phyloP scores from a whole-genome alignment of 2,888 invertebrate species.

The Acanthosoma haemorrhoidale region DNA sequence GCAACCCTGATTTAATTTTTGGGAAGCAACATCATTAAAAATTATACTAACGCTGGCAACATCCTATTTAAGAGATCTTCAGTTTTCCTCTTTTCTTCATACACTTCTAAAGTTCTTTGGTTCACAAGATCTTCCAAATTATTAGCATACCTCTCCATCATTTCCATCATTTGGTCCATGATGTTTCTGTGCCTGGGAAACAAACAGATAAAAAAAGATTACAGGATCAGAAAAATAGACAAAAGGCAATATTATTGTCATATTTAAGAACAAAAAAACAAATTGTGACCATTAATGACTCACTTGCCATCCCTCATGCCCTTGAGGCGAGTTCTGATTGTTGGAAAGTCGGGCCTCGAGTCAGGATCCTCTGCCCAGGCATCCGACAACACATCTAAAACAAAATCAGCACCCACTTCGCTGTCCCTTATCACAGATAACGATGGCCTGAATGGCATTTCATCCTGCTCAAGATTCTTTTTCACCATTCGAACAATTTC shows the following conservation, averaged over 20 bases:
- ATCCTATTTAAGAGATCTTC: slow-evolving; percentile 88
- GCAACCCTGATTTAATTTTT: too few species aligned
- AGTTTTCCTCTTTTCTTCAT: slow-evolving; percentile 89
- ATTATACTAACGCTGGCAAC: slow-evolving; percentile 65
- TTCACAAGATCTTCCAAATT: slow-evolving; percentile 90
- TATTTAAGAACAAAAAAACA: neutral
- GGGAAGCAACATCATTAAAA: neutral
- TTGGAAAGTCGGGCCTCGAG: slow-evolving; percentile 75
- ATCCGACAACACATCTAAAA: slow-evolving; percentile 74
- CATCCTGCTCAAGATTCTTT: slow-evolving; percentile 59
- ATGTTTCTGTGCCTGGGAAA: slow-evolving; percentile 70
- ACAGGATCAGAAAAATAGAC: neutral
- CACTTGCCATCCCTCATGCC: slow-evolving; percentile 84
- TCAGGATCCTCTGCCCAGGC: slow-evolving; percentile 87
- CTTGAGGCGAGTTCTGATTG: slow-evolving; percentile 72
- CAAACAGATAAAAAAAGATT: neutral
- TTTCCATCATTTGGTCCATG: slow-evolving; percentile 96
- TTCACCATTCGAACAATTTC: slow-evolving; percentile 83
- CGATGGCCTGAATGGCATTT: slow-evolving; percentile 74
- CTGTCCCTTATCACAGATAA: slow-evolving; percentile 64
- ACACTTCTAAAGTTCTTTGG: slow-evolving; percentile 81
- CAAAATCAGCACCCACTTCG: slow-evolving; percentile 70
- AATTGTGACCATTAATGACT: slow-evolving; percentile 46
- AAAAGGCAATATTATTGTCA: neutral
- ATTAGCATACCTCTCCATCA: slow-evolving; percentile 95